These are phyloP conservation scores for Drosophila obscura DNA, from an alignment of 1,140 invertebrate species.

Conservation along the genomic window DNA sequence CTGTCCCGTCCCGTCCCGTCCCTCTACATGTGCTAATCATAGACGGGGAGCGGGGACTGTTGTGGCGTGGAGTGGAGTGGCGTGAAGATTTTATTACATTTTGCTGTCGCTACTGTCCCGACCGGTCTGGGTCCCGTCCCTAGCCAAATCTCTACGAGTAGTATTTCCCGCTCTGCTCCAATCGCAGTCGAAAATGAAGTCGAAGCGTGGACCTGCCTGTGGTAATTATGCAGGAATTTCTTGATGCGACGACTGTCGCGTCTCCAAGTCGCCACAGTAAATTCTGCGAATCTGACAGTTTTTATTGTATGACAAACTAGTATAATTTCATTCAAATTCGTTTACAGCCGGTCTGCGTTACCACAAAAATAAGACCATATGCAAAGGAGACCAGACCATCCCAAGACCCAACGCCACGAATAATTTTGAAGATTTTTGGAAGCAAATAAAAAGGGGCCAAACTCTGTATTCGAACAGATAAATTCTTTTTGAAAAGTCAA, in stretches of 20 bases:
- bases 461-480: no score
- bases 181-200: slow-evolving; percentile 37
- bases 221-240: slow-evolving; percentile 77
- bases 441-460: no score
- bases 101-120: slow-evolving; percentile 56
- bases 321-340: slow-evolving; percentile 51
- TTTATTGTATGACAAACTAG: slow-evolving; percentile 48
- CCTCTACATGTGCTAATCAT: slow-evolving; percentile 53
- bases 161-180: slow-evolving; percentile 50
- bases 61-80: slow-evolving; percentile 17
- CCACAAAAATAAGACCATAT: slow-evolving; percentile 5
- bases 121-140: slow-evolving; percentile 52
- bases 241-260: slow-evolving; percentile 42
- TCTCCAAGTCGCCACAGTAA: slow-evolving; percentile 74
- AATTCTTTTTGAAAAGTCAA: no score
- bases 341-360: slow-evolving; percentile 15
- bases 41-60: slow-evolving; percentile 9
- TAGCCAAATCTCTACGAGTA: slow-evolving; percentile 41
- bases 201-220: background rate
- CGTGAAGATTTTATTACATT: slow-evolving; percentile 76
- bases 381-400: slow-evolving; percentile 2
- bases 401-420: no score
- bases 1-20: slow-evolving; percentile 3
- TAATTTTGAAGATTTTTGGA: no score
- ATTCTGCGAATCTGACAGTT: slow-evolving; percentile 67